These are phyloP conservation scores for Cylas formicarius DNA, from an alignment of 1,140 invertebrate species.

Conservation along the genomic window DNA sequence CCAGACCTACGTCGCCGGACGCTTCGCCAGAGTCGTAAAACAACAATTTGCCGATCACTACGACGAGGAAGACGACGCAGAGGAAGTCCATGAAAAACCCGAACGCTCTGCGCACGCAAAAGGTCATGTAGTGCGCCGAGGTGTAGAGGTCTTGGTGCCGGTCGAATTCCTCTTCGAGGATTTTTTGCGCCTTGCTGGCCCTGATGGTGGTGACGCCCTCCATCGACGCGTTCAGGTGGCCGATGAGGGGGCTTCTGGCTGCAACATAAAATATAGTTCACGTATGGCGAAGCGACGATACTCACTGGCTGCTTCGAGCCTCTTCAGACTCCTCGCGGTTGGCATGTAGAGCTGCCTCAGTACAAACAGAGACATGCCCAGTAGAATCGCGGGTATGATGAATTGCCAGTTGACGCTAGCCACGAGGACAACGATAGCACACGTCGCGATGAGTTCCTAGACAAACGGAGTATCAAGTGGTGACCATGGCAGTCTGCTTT, in stretches of 20 bases:
- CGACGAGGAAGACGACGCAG: slow-evolving; percentile 40
- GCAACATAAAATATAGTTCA: slow-evolving; percentile 40
- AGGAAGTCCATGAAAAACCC: slow-evolving; percentile 73
- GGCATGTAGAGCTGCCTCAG: slow-evolving; percentile 60
- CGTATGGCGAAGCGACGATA: slow-evolving; percentile 50
- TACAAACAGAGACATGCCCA: slow-evolving; percentile 25
- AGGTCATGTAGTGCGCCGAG: slow-evolving; percentile 57
- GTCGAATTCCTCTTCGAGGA: slow-evolving; percentile 74
- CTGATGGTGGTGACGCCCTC: slow-evolving; percentile 79
- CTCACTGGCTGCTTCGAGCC: slow-evolving; percentile 58
- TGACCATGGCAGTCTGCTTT: background rate
- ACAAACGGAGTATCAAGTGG: slow-evolving; percentile 6
- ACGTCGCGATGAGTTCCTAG: slow-evolving; percentile 19
- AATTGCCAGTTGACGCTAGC: slow-evolving; percentile 21
- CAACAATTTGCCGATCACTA: slow-evolving; percentile 17
- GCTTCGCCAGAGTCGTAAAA: no score
- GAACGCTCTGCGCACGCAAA: slow-evolving; percentile 56
- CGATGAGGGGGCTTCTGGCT: slow-evolving; percentile 57
- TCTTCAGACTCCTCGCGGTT: slow-evolving; percentile 56
- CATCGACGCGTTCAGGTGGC: slow-evolving; percentile 58
- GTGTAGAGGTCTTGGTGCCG: slow-evolving; percentile 67
- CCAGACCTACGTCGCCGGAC: slow-evolving; percentile 66
- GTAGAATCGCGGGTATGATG: slow-evolving; percentile 19
- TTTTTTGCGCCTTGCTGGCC: slow-evolving; percentile 70
- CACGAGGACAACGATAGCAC: slow-evolving; percentile 28